A percentile compares a stretch with the other conserved stretches of the same genome.
Conservation (phyloP, 2,888 invertebrate species). For the Latrodectus elegans region DNA sequence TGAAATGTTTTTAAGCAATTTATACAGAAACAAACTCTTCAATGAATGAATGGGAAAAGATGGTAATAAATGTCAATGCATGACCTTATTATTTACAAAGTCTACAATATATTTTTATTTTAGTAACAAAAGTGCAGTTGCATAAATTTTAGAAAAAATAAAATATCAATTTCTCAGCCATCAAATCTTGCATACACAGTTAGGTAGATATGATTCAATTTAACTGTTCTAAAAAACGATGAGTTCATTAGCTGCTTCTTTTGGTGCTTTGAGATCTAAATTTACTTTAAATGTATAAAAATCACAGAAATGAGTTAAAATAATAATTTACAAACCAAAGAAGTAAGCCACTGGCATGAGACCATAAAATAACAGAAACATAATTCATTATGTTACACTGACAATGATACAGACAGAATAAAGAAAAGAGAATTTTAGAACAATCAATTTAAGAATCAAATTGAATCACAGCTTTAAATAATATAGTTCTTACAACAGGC, state of each 20-base stretch:
- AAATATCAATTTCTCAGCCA: not conserved
- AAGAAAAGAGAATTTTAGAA: not conserved
- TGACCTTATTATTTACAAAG: not conserved
- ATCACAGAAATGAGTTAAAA: not conserved
- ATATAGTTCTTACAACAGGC: not conserved
- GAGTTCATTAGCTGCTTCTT: too few species aligned
- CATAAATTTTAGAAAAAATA: slow-evolving; percentile 2
- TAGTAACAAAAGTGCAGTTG: not conserved
- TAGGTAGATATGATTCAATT: too few species aligned
- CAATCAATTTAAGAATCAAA: not conserved
- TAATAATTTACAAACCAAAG: not conserved
- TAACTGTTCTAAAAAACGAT: too few species aligned
- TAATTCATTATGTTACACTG: not conserved
- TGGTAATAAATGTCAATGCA: not conserved
- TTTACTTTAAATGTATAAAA: not conserved
- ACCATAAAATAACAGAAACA: not conserved
- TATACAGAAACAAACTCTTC: not conserved
- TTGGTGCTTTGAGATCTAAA: not conserved
- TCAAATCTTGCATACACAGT: not conserved
- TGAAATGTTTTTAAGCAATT: not conserved
- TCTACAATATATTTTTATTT: not conserved
- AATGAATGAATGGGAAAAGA: slow-evolving; percentile 1
- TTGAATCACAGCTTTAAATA: not conserved
- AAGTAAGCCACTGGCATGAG: not conserved
- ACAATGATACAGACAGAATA: not conserved